phyloP scores from a whole-genome alignment of 2,888 invertebrate genomes.

The Drosophila subsilvestris region DNA sequence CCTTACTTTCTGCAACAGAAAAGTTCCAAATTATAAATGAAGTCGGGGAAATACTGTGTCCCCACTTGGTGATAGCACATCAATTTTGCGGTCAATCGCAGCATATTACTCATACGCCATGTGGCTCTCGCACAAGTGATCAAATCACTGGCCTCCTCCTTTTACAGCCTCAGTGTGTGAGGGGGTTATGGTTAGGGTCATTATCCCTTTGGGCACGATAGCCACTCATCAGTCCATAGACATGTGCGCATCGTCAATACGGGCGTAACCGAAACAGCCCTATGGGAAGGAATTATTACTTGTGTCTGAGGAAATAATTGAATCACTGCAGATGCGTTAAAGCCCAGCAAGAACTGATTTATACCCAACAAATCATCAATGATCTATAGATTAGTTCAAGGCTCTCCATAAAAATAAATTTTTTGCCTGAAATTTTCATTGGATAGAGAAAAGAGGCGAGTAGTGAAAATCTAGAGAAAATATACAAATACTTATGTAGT shows the following conservation, averaged over 20 bases:
- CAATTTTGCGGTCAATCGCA: slow-evolving; percentile 18
- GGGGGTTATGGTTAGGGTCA: slow-evolving; percentile 50
- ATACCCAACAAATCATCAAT: slow-evolving; percentile 1
- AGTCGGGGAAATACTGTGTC: background rate
- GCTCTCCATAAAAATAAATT: slow-evolving; percentile 22
- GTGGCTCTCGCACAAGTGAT: slow-evolving; percentile 27
- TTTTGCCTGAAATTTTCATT: background rate
- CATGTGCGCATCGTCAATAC: slow-evolving; percentile 56
- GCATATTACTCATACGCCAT: slow-evolving; percentile 65
- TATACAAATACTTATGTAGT: background rate
- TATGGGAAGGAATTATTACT: background rate
- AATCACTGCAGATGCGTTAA: slow-evolving; percentile 43
- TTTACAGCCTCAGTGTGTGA: slow-evolving; percentile 3
- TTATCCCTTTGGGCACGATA: slow-evolving; percentile 73
- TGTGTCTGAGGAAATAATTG: slow-evolving; percentile 44
- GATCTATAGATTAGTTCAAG: slow-evolving; percentile 30
- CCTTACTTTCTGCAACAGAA: slow-evolving; percentile 5
- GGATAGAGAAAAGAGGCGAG: background rate
- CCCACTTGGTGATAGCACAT: too few species aligned
- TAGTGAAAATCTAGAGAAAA: background rate
- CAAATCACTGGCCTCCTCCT: slow-evolving; percentile 48
- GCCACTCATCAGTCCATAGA: slow-evolving; percentile 60
- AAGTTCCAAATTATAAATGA: background rate
- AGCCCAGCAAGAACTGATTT: slow-evolving; percentile 6
- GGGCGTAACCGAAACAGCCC: slow-evolving; percentile 41